Conservation (phyloP, 1,140 invertebrate species). For the Microplitis demolitor region DNA sequence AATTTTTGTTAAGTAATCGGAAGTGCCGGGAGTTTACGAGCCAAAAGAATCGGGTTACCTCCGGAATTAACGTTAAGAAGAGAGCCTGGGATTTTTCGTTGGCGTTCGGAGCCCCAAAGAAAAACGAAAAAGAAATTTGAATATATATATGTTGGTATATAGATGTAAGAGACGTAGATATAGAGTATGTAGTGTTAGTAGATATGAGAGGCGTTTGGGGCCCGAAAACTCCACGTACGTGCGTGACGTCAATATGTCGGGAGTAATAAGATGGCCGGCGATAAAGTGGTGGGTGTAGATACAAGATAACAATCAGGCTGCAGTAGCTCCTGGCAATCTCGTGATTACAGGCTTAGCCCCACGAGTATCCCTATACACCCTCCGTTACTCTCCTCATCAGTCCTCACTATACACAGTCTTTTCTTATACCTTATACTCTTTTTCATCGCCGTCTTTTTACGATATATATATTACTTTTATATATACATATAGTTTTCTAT, state of each 20-base stretch:
- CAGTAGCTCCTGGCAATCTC: conserved; percentile 60
- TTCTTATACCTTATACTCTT: not conserved
- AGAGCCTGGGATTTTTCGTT: conserved; percentile 9
- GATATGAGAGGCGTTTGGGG: conserved; percentile 24
- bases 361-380: conserved; percentile 13
- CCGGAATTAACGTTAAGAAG: not conserved
- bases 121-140: not conserved
- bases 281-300: conserved; percentile 62
- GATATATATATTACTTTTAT: not conserved
- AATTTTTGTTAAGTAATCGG: not conserved
- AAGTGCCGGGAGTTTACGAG: not conserved
- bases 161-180: conserved; percentile 10
- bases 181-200: not conserved
- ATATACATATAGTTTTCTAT: not conserved
- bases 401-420: not conserved
- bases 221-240: conserved; percentile 45
- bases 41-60: not conserved
- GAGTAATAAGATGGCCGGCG: conserved; percentile 59
- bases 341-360: conserved; percentile 58
- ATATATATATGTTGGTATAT: not conserved
- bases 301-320: conserved; percentile 61
- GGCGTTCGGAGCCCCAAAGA: not conserved
- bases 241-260: conserved; percentile 60
- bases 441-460: not conserved
- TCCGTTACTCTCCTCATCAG: conserved; percentile 14